These are phyloP conservation scores for Nibea coibor DNA, from an alignment of 2,113 vertebrate species.

Conservation along the genomic window DNA sequence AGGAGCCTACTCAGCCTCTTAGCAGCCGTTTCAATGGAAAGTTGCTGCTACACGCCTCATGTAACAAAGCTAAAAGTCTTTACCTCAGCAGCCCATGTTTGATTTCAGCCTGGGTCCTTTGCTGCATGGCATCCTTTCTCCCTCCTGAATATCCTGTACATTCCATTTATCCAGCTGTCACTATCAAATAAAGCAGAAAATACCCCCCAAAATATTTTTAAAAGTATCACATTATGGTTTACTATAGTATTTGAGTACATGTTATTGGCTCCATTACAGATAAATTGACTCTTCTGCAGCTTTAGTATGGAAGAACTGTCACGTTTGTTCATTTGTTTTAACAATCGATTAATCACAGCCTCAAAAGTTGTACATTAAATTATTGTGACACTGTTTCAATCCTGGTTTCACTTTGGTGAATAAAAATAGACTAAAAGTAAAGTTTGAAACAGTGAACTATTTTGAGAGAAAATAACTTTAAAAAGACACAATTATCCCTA, in stretches of 20 bases:
- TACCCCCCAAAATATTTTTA: too few relatives aligned
- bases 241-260: neutral
- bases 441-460: neutral
- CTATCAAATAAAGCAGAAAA: too few relatives aligned
- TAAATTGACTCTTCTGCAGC: neutral
- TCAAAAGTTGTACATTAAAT: neutral
- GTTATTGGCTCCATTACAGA: neutral
- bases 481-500: neutral
- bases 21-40: too few relatives aligned
- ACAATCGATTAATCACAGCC: neutral
- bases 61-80: too few relatives aligned
- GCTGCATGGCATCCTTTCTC: too few relatives aligned
- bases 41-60: too few relatives aligned
- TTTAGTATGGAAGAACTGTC: neutral
- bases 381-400: neutral
- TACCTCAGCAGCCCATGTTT: too few relatives aligned
- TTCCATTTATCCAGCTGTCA: too few relatives aligned
- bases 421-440: neutral
- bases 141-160: too few relatives aligned
- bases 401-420: neutral
- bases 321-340: neutral
- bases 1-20: too few relatives aligned
- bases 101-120: too few relatives aligned
- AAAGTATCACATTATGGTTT: neutral
- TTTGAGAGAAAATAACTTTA: neutral